Evolutionary conservation across 2,113 vertebrate species (phyloP).

Genomic region (Lepidothrix coronata): DNA sequence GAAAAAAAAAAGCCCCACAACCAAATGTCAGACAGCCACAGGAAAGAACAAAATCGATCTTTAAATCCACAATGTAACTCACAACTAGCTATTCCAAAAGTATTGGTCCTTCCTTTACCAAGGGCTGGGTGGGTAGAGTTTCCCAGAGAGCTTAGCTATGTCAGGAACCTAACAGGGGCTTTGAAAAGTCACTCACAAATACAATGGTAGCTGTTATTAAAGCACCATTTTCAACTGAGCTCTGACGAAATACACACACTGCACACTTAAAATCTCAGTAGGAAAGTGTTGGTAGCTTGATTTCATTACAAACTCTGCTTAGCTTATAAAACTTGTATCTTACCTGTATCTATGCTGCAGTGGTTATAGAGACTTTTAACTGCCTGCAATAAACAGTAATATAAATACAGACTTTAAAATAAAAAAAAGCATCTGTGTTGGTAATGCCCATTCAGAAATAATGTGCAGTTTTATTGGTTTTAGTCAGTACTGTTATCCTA

Average conservation of each 20-base stretch:
- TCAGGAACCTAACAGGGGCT: background rate
- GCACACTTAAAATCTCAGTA: background rate
- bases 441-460: background rate
- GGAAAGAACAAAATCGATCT: background rate
- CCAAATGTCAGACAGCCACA: background rate
- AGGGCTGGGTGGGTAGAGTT: background rate
- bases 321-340: background rate
- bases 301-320: background rate
- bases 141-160: background rate
- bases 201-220: background rate
- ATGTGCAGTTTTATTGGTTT: background rate
- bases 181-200: background rate
- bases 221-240: background rate
- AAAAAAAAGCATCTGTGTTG: background rate
- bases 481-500: background rate
- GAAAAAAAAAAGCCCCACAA: background rate
- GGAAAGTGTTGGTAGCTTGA: background rate
- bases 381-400: background rate
- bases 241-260: background rate
- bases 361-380: background rate
- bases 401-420: background rate
- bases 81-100: background rate
- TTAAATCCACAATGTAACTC: background rate
- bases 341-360: background rate
- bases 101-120: background rate